A percentile compares a stretch with the other conserved stretches of the same genome.
Evolutionary conservation across 2,888 invertebrate genomes (phyloP).

Genomic region (Corythucha ciliata): DNA sequence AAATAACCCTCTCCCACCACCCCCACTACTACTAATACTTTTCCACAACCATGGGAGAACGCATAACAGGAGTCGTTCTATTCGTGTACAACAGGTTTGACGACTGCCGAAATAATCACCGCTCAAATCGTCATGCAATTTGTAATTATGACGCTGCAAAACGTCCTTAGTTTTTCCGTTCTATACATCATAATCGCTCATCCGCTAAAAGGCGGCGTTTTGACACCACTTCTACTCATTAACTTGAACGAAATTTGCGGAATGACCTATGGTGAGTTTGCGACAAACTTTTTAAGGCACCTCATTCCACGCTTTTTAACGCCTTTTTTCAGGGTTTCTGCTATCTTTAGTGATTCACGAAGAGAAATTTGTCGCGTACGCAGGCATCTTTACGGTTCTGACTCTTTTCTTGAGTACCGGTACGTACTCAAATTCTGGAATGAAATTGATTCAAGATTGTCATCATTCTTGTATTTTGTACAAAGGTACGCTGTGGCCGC

Average conservation of each 20-base stretch:
- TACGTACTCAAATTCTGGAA: constrained; percentile 17
- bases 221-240: constrained; percentile 31
- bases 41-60: too few relatives aligned
- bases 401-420: constrained; percentile 33
- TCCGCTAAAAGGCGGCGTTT: constrained; percentile 32
- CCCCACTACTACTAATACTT: too few relatives aligned
- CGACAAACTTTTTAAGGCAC: background rate
- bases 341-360: constrained; percentile 25
- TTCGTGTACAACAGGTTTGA: constrained; percentile 33
- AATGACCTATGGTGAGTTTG: constrained; percentile 35
- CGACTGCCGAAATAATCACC: constrained; percentile 34
- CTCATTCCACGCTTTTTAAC: background rate
- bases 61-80: too few relatives aligned
- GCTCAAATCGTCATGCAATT: constrained; percentile 36
- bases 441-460: background rate
- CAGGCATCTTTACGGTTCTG: constrained; percentile 28
- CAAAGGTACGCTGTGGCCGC: constrained; percentile 31
- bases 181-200: constrained; percentile 34
- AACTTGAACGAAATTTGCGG: constrained; percentile 34
- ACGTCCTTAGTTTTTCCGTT: constrained; percentile 34
- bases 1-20: too few relatives aligned
- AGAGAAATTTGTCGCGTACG: constrained; percentile 30
- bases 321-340: constrained; percentile 28
- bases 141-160: constrained; percentile 36
- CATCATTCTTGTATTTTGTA: too few relatives aligned